Conservation (phyloP, 2,113 vertebrate genomes). For the Stomatorhinus ivindoensis region DNA sequence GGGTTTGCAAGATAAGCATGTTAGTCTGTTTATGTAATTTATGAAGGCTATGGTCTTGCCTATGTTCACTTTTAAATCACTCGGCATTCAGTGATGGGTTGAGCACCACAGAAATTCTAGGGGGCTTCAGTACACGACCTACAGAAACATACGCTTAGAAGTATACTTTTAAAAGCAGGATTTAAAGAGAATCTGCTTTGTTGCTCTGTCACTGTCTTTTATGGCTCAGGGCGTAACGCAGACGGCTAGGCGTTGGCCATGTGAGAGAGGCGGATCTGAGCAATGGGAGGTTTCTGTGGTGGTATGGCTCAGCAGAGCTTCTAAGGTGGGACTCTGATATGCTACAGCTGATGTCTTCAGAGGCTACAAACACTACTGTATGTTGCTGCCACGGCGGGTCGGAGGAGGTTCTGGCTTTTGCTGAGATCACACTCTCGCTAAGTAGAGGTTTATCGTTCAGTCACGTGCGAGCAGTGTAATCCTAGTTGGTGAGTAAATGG, state of each 20-base stretch:
- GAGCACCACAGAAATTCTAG: not conserved
- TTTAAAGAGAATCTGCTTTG: not conserved
- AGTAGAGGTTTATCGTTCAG: not conserved
- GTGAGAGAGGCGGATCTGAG: not conserved
- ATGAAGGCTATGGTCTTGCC: not conserved
- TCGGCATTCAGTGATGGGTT: not conserved
- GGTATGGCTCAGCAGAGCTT: not conserved
- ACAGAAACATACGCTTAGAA: not conserved
- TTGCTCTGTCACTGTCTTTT: not conserved
- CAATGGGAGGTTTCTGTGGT: not conserved
- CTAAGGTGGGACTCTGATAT: not conserved
- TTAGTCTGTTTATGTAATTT: not conserved
- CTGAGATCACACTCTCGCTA: not conserved
- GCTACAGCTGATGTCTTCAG: not conserved
- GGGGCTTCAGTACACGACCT: not conserved
- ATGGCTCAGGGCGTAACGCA: not conserved
- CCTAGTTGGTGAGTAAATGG: not conserved
- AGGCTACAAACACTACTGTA: not conserved
- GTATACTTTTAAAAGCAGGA: not conserved
- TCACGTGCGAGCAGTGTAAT: not conserved
- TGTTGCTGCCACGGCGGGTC: not conserved
- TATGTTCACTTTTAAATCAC: not conserved
- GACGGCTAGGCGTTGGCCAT: not conserved
- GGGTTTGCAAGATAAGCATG: not conserved
- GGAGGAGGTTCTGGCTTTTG: not conserved